Base-by-base conservation (phyloP, 2,888 invertebrate genomes). In the Pollenia griseotomentosa region DNA sequence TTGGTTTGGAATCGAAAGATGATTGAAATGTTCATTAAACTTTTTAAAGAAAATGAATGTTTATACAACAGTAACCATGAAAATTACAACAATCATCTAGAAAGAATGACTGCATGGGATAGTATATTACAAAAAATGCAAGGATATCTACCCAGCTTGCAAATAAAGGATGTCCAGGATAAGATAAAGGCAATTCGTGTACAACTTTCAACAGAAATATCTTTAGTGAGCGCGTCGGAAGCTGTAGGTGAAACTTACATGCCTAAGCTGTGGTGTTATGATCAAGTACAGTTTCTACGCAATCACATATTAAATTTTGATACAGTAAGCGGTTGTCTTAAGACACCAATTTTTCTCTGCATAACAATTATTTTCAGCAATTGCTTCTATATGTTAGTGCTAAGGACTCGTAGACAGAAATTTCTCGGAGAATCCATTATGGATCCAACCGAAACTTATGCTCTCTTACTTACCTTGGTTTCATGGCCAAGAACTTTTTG, bases 191-290 rank as follows among this genome's bases (percentile, higher is more conserved):
- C 19, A n/a, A 57, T 79, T 12, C 57, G 59, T 12, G 7, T 4
- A 19, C 78, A 79, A 57, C 44, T 59, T 48, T 12, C 12, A 2
- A n/a, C 16, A 3, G 68, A 79, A 19, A 16, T 59, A 14, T 48
- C 55, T 2, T 3, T 10, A 0, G 16, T 59, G 12, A 42, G n/a
- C 0, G 10, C 1, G 42, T 57, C 78, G 1, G 51, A 68, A 19
- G 33, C n/a, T 40, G 46, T 33, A 6, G 68, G 68, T 9, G 10
- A n/a, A 5, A 48, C 11, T 3, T 79, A 70, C 51, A 5, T 46
- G 0, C 48, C 78, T 2, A 68, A 33, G 12, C 48, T 79, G 4
- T 68, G 78, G 68, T 79, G 78, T 57, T 79, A 61, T 59, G 33
- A 59, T 12, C 68, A 68, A 59, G 16, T 79, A 11, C 23, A 59